These are phyloP conservation scores for Nomada fucata DNA, from an alignment of 2,888 invertebrate genomes.

Conservation along the genomic window DNA sequence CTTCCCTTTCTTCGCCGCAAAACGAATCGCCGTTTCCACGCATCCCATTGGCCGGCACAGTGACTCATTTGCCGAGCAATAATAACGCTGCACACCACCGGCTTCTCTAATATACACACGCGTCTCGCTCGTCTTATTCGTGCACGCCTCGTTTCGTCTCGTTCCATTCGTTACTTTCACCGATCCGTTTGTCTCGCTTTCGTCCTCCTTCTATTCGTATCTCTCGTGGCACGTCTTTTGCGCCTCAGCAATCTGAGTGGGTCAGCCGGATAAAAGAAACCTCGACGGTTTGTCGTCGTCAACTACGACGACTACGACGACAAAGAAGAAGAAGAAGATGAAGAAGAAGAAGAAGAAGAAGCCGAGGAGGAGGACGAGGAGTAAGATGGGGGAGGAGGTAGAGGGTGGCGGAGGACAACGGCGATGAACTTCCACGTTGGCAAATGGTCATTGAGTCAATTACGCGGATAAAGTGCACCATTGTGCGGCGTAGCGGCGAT, in stretches of 20 bases:
- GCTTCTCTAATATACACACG: neutral
- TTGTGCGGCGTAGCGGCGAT: conserved; percentile 79
- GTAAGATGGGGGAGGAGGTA: neutral
- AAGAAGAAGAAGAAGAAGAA: neutral
- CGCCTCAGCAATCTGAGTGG: conserved; percentile 74
- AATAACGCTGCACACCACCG: conserved; percentile 52
- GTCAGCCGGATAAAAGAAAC: conserved; percentile 77
- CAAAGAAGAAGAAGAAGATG: neutral
- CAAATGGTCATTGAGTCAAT: conserved; percentile 83
- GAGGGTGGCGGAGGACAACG: conserved; percentile 31
- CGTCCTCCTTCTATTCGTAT: conserved; percentile 31
- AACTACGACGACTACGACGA: conserved; percentile 34
- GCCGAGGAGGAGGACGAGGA: neutral
- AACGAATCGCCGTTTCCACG: conserved; percentile 63
- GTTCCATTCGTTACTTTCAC: conserved; percentile 14
- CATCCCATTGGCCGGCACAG: conserved; percentile 53
- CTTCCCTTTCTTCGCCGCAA: conserved; percentile 46
- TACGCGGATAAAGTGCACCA: conserved; percentile 82
- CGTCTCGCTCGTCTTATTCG: neutral
- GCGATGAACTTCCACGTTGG: conserved; percentile 72
- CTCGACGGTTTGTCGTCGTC: conserved; percentile 65
- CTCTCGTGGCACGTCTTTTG: conserved; percentile 64
- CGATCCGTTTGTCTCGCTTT: conserved; percentile 17
- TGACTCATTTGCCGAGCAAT: conserved; percentile 74
- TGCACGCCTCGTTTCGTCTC: neutral